Base-by-base conservation (phyloP, 2,797 vertebrate species). In the Danio albolineatus region DNA sequence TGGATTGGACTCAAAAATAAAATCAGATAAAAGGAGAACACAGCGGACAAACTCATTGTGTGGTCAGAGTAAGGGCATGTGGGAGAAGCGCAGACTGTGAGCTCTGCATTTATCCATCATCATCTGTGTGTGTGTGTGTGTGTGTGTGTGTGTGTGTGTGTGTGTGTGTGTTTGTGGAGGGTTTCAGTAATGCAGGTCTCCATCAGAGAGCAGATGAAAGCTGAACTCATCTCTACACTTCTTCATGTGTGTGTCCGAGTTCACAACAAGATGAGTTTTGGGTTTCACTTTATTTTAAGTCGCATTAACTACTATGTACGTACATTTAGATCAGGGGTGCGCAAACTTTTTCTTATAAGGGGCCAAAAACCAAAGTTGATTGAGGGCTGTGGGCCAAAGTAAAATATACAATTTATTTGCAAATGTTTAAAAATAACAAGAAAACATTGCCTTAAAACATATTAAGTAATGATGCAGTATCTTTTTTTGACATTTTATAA, bases 1-100 rank as follows among this genome's bases (percentile, higher is more conserved):
- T 72, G 78, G 46, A 84, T 72, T 84, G 78, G 80, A 80, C 65
- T 75, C 38, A 73, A 72, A 77, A 72, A 61, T 56, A 69, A 73
- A 61, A 75, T 59, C 73, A 62, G 67, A 61, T 61, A 82, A 76
- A 74, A 70, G 44, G 56, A 73, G 60, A 65, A 76, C 70, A 79
- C 60, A 62, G 48, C 73, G 61, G 77, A 77, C 64, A 80, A 64
- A 82, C 74, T 80, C 51, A 65, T 77, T 38, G 65, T 78, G 78
- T 28, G 28, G 28, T 28, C 64, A 73, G 48, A 56, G 73, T 71
- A 21, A 57, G 64, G 56, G 72, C 56, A 71, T 10, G 16, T 54
- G 64, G 48, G 70, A 76, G 69, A 72, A 43, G 36, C 59, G 41
- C 51, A 28, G 51, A 64, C 73, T 72, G 36, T 43, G 43, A 80